Conservation (phyloP, 2,113 vertebrate genomes). For the mouse (Mus musculus) region DNA sequence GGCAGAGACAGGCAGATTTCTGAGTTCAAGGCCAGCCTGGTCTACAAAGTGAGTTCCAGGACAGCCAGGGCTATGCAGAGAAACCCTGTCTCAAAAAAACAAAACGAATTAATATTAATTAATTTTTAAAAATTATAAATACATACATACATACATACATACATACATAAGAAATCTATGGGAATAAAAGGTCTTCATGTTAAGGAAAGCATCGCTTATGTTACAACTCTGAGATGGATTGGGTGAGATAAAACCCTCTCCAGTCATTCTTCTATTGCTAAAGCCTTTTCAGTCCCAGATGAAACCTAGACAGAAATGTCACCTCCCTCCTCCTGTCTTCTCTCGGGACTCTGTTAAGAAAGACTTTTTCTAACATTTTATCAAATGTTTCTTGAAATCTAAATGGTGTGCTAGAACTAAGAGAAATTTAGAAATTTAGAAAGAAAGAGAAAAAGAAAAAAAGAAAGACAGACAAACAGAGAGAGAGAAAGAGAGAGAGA, state of each 20-base stretch:
- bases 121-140: too few relatives aligned
- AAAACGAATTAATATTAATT: too few relatives aligned
- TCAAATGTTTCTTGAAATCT: neutral
- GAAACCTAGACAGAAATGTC: neutral
- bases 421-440: neutral
- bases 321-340: neutral
- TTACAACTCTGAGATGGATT: neutral
- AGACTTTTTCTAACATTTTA: neutral
- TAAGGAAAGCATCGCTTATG: neutral
- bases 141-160: too few relatives aligned
- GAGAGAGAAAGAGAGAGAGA: fast-evolving
- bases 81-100: too few relatives aligned
- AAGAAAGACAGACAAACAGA: too few relatives aligned
- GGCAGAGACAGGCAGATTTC: too few relatives aligned
- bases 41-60: too few relatives aligned
- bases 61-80: too few relatives aligned
- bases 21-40: too few relatives aligned
- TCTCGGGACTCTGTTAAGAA: neutral
- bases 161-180: too few relatives aligned
- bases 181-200: neutral
- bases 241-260: neutral
- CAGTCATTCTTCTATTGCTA: neutral
- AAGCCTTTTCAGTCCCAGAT: neutral
- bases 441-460: too few relatives aligned
- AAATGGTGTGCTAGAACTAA: neutral